phyloP scores from a whole-genome alignment of 2,113 vertebrate species.

The Echinops telfairi region DNA sequence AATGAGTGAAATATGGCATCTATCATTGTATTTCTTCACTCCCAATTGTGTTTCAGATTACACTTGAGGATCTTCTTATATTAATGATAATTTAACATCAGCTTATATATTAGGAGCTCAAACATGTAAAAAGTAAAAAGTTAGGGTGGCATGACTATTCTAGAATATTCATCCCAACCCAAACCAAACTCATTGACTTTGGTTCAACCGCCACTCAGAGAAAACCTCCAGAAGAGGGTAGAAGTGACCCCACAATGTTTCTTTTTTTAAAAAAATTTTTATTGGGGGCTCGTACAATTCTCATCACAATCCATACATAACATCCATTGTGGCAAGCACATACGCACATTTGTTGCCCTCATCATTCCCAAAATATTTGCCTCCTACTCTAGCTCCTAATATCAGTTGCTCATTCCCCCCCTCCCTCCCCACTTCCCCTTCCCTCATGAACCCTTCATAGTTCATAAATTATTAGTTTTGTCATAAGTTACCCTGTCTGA shows the following conservation, averaged over 20 bases:
- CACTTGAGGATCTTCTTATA: neutral
- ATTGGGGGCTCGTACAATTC: no score
- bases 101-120: neutral
- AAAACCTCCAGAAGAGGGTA: neutral
- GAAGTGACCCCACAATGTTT: neutral
- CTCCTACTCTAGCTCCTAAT: no score
- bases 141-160: neutral
- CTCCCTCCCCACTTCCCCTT: no score
- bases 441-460: no score
- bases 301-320: no score
- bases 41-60: conserved; percentile 47
- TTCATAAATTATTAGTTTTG: no score
- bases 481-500: no score
- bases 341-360: no score
- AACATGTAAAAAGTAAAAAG: conserved; percentile 26
- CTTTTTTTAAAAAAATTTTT: no score
- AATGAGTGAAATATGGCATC: conserved; percentile 48
- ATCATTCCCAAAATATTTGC: no score
- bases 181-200: neutral
- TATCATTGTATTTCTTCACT: conserved; percentile 59
- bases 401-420: no score
- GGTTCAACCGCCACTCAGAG: neutral
- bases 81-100: conserved; percentile 39
- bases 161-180: neutral
- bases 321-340: no score